Evolutionary conservation across 1,140 invertebrate genomes (phyloP).

Genomic region (Nasonia longicornis): DNA sequence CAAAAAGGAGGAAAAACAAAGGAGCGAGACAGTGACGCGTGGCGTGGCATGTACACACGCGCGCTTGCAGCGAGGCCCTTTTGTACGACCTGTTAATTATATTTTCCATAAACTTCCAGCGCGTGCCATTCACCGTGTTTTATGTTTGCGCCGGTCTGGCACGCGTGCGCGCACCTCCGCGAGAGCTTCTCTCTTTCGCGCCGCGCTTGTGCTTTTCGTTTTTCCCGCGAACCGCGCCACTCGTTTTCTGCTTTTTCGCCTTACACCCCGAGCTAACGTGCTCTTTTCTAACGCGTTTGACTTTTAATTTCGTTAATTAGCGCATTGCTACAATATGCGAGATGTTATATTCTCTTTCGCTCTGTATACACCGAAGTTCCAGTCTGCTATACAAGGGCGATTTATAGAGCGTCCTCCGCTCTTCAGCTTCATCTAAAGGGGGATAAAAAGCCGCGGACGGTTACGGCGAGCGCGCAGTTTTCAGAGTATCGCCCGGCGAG

Average conservation of each 20-base stretch:
- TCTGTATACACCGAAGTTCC: too few species aligned
- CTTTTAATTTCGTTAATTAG: too few species aligned
- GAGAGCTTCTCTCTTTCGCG: background rate
- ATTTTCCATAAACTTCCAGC: conserved; percentile 55
- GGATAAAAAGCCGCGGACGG: background rate
- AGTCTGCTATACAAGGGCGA: background rate
- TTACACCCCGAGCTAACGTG: background rate
- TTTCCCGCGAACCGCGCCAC: background rate
- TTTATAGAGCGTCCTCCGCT: background rate
- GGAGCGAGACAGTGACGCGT: conserved; percentile 9
- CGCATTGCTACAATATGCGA: too few species aligned
- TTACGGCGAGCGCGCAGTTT: too few species aligned
- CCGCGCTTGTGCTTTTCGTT: background rate
- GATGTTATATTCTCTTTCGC: too few species aligned
- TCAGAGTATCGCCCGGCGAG: too few species aligned
- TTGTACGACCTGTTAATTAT: conserved; percentile 57
- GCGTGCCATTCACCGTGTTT: conserved; percentile 49
- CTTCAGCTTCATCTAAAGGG: background rate
- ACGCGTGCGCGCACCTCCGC: conserved; percentile 38
- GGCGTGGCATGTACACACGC: background rate
- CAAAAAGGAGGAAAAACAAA: conserved; percentile 31
- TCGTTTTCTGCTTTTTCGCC: conserved; percentile 7
- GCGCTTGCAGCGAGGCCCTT: conserved; percentile 19
- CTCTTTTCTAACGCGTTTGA: background rate
- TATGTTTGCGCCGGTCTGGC: conserved; percentile 47